Conservation (phyloP, 2,888 invertebrate species). For the Lithophane semibrunnea region DNA sequence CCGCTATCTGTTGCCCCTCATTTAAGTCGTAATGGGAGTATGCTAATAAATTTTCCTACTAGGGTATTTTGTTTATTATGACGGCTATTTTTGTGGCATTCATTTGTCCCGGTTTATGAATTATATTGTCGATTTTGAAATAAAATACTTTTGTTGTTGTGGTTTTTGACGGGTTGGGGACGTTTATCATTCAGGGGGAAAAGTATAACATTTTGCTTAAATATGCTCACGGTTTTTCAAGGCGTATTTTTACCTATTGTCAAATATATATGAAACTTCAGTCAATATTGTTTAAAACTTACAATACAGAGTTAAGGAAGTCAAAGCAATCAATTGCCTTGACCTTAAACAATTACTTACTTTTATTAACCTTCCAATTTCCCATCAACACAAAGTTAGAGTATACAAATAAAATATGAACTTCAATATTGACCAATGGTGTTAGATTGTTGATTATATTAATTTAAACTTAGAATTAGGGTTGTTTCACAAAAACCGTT, state of each 20-base stretch:
- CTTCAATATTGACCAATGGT: constrained; percentile 65
- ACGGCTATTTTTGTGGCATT: constrained; percentile 51
- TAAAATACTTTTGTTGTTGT: constrained; percentile 16
- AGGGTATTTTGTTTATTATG: constrained; percentile 66
- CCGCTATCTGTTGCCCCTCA: constrained; percentile 74
- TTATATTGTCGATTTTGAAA: constrained; percentile 45
- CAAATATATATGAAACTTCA: constrained; percentile 4
- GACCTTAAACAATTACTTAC: constrained; percentile 45
- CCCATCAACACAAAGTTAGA: constrained; percentile 41
- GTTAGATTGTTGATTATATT: constrained; percentile 68
- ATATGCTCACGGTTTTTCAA: neutral
- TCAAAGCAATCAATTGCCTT: constrained; percentile 26
- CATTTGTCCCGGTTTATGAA: constrained; percentile 61
- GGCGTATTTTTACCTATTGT: neutral
- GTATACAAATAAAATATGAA: constrained; percentile 61
- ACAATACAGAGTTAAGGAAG: constrained; percentile 12
- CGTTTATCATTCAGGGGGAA: neutral
- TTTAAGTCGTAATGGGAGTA: constrained; percentile 75
- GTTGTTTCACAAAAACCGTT: constrained; percentile 73
- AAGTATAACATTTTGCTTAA: neutral
- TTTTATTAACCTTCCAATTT: constrained; percentile 18
- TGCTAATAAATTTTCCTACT: constrained; percentile 78
- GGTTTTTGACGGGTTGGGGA: constrained; percentile 2
- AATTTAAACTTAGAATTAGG: constrained; percentile 71
- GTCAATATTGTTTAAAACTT: constrained; percentile 13